Base-by-base conservation (phyloP, 2,113 vertebrate genomes). In the Lonchura striata region DNA sequence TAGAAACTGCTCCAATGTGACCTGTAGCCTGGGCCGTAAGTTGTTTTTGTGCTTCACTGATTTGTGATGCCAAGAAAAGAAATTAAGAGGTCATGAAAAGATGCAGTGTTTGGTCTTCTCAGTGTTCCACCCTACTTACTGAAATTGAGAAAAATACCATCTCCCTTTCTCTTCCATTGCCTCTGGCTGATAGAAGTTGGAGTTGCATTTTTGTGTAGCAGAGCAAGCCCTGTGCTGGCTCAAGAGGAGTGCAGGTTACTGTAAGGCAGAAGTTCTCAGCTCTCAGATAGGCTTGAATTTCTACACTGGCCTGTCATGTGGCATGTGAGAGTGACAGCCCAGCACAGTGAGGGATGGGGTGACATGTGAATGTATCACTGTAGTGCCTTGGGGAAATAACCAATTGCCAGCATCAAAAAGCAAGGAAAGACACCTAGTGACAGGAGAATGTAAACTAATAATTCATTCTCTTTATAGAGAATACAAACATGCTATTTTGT, bases 401-500 rank as follows among this genome's bases (percentile, higher is more conserved):
- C 92, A 78, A 93, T 94, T 94, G 88, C 91, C 68, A 89, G 63
- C 87, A 96, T 97, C 94, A 97, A 96, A 97, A 81, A 94, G 53
- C 69, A 54, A 41, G 59, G 66, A 81, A 75, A 84, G 80, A 92
- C 75, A 82, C 71, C 72, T 79, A 83, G 71, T 96, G 94, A 95
- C 92, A 95, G 87, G 24, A 83, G 75, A 94, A 81, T 75, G 77
- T 84, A 96, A 97, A 95, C 94, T 96, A 87, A 94, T 96, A 96
- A 95, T 87, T 89, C 76, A 97, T 97, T 97, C 95, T 52, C 91
- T 97, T 96, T 96, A 78, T 82, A 87, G 77, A 80, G 76, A 92
- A 92, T 91, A 77, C 84, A 95, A 97, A 94, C 90, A 91, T 77
- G 47, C 81, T 95, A 54, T 91, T 87, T 93, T 84, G 91, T 94